Conservation (phyloP, 2,113 vertebrate species). For the Empidonax traillii region DNA sequence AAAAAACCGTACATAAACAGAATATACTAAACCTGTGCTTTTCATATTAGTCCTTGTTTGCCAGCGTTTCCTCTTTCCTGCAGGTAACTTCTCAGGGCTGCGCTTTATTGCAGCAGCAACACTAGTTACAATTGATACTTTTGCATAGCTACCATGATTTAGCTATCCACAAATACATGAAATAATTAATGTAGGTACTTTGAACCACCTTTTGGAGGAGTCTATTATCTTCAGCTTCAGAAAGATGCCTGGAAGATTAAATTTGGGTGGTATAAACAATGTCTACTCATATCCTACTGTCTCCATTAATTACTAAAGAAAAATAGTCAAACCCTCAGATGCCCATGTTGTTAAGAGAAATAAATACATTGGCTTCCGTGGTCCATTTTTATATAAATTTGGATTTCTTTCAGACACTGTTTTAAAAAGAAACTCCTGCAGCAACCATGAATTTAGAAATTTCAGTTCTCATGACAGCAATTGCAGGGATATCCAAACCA, state of each 20-base stretch:
- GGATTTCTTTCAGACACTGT: background rate
- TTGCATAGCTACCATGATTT: background rate
- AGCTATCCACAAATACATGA: background rate
- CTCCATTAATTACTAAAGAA: slow-evolving; percentile 19
- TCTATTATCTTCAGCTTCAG: slow-evolving; percentile 28
- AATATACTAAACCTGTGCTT: background rate
- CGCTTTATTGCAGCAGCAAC: background rate
- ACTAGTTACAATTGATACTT: background rate
- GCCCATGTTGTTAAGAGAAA: background rate
- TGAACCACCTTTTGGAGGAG: slow-evolving; percentile 29
- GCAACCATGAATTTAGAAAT: background rate
- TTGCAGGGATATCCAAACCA: background rate
- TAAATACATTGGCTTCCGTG: background rate
- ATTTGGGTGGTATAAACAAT: slow-evolving; percentile 47
- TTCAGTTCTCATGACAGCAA: background rate
- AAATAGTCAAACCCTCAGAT: slow-evolving; percentile 27
- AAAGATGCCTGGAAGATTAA: slow-evolving; percentile 55
- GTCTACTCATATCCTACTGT: background rate
- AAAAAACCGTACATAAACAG: background rate
- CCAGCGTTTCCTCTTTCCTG: background rate
- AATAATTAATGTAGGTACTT: slow-evolving; percentile 18
- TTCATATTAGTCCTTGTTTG: background rate
- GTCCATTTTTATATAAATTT: background rate
- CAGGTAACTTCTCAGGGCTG: background rate
- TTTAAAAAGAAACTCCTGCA: background rate